Base-by-base conservation (phyloP, 1,140 invertebrate species). In the Drosophila obscura region DNA sequence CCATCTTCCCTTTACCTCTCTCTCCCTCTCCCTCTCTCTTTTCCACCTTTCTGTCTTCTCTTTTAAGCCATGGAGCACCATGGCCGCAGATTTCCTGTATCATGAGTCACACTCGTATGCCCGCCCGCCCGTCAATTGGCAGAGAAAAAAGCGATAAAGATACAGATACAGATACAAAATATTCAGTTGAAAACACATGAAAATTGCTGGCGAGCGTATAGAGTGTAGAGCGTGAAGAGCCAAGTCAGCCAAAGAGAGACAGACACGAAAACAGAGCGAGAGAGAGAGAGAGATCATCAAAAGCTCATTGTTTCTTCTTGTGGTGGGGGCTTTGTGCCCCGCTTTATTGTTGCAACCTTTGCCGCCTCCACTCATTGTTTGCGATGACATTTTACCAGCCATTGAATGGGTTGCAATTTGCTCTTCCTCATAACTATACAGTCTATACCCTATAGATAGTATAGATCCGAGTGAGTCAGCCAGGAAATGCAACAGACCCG, bases 161-260 rank as follows among this genome's bases (percentile, higher is more conserved):
- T 68, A 73, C 43, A 62, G 59, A 87, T 68, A 73, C 43, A 62
- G 45, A 62, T 59, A 69, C 49, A 77, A 31, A 77, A 46, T 59
- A 41, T 71, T 60, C 66, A 80, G 65, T 75, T 84, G 80, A 53
- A 80, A 84, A 72, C 61, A 71, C 74, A 81, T 82, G 68, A 81
- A 85, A 78, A 85, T 82, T 75, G 66, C 63, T 77, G 77, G 62
- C 22, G 59, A 79, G 55, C 28, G 52, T 68, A 39, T 26, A 51
- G 28, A 57, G 61, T 24, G 43, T 28, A 19, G 44, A 48, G 49
- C 63, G 24, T 16, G 44, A 55, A n/a, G 48, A 56, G 46, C 28
- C 28, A 39, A 50, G 26, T 28, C 16, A 53, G 22, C 50, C 50
- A 22, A 63, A 48, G 44, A 64, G 55, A 39, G 57, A 46, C 53